A percentile compares a stretch with the other conserved stretches of the same genome.
Conservation (phyloP, 2,113 vertebrate genomes). For the Anhinga anhinga region DNA sequence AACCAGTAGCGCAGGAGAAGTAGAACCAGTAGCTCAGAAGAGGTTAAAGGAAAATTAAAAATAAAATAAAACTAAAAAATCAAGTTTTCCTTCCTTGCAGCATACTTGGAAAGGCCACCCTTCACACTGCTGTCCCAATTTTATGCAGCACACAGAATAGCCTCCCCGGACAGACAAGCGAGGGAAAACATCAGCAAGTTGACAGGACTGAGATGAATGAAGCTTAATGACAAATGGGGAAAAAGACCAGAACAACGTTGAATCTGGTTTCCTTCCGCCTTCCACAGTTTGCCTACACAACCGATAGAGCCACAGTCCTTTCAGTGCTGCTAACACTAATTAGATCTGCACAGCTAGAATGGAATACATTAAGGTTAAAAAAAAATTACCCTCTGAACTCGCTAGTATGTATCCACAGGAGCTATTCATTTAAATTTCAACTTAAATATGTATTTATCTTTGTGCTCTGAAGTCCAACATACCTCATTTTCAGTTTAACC, state of each 20-base stretch:
- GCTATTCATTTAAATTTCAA: conserved; percentile 27
- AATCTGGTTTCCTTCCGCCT: neutral
- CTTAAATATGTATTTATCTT: conserved; percentile 21
- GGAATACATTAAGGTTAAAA: neutral
- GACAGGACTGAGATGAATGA: neutral
- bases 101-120: neutral
- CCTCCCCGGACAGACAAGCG: neutral
- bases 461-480: conserved; percentile 1
- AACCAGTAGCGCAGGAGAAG: neutral
- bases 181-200: neutral
- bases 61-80: neutral
- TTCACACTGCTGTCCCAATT: neutral
- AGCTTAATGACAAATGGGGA: neutral
- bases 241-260: neutral
- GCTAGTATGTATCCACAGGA: neutral
- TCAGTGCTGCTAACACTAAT: neutral
- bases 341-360: neutral
- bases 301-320: neutral
- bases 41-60: neutral
- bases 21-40: neutral
- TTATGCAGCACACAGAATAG: neutral
- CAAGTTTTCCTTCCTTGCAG: neutral
- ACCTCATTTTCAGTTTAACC: conserved; percentile 28
- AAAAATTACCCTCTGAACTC: conserved; percentile 21
- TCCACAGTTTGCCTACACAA: neutral